Evolutionary conservation across 2,888 invertebrate species (phyloP), one percentile per base, ranked within the genome.

Genomic region (Thalpophila matura): DNA sequence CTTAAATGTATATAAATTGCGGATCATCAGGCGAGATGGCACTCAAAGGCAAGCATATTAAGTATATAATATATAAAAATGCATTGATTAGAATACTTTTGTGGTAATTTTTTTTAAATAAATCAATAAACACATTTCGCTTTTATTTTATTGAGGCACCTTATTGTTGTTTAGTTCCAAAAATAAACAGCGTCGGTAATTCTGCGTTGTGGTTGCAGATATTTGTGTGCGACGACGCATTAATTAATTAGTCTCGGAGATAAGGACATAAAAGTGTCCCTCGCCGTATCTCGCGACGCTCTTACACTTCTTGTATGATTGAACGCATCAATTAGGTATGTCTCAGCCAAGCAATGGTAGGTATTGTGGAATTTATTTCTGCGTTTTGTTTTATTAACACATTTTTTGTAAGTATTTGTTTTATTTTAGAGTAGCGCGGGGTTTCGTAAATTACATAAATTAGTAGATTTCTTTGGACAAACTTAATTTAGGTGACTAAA

Each of bases 211-310:
- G 24, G 22, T 29, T 22, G 42, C 57, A 53, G 47, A 71, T 57
- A 72, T 77, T 72, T 55, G 61, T 80, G 53, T 43, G 62, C 50
- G 29, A 47, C 42, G 40, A 47, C 42, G 40, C 60, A 63, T 63
- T 77, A 77, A 80, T 77, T 63, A 80, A 77, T 77, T 77, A 77
- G 69, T 51, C 43, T 29, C 12, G 47, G 10, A 77, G 78, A 77
- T 80, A 77, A 62, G 45, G 51, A 57, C 35, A 60, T 51, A 51
- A 73, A 63, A 57, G 58, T 46, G 63, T 61, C 61, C 26, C 73
- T 57, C 47, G 46, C 16, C 22, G 37, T 57, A 53, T 55, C 53
- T 49, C 22, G 35, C 14, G 53, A 49, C 38, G 29, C 56, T 35
- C 14, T 47, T 33, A 42, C 12, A 33, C 12, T 33, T 35, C 35